These are phyloP conservation scores for Phortica magna DNA, from an alignment of 2,888 invertebrate genomes.

Conservation along the genomic window DNA sequence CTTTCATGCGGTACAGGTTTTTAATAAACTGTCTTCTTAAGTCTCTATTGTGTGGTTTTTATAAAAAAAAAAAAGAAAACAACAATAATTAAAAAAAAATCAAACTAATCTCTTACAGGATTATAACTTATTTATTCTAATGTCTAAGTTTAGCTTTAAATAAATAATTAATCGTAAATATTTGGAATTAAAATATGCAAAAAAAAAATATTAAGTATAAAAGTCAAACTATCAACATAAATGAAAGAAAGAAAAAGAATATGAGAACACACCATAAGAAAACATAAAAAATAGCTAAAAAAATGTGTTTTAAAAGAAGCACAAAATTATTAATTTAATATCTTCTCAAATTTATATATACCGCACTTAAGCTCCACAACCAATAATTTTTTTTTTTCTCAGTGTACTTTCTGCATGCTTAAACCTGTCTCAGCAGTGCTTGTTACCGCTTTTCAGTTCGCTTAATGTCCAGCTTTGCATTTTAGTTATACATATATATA, in stretches of 20 bases:
- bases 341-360: conserved; percentile 15
- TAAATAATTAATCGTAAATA: not conserved
- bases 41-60: conserved; percentile 1
- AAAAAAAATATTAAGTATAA: not conserved
- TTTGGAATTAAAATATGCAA: not conserved
- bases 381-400: not conserved
- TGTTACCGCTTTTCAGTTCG: not conserved
- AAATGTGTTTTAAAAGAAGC: not conserved
- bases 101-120: not conserved
- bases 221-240: not conserved
- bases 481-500: not conserved
- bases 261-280: conserved; percentile 65
- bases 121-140: not conserved
- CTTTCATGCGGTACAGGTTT: conserved; percentile 47
- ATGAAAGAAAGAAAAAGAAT: conserved; percentile 35
- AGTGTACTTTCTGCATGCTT: not conserved
- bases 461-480: not conserved
- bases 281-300: not conserved
- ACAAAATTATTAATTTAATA: conserved; percentile 3
- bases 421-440: not conserved
- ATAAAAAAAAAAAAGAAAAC: not conserved
- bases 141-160: not conserved
- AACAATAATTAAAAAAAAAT: not conserved
- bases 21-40: conserved; percentile 48
- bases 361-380: conserved; percentile 10